These are phyloP conservation scores for Tenthredo mesomela DNA, from an alignment of 2,888 invertebrate species.

Conservation along the genomic window DNA sequence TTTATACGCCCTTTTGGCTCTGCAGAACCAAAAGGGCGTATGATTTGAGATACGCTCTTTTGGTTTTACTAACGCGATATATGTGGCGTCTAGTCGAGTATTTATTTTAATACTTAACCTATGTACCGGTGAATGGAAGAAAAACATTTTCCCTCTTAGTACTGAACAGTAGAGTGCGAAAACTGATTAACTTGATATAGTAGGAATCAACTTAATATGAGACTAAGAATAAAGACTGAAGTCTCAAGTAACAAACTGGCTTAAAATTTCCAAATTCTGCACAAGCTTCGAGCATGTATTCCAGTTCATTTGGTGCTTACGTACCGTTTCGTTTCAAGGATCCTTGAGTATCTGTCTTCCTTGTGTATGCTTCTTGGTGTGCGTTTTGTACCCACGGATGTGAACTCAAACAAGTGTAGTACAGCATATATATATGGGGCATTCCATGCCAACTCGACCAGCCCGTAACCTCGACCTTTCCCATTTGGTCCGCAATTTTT, in stretches of 20 bases:
- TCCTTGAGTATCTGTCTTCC: not conserved
- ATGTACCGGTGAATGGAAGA: no score
- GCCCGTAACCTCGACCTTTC: no score
- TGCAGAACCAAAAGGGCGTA: no score
- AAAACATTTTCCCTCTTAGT: not conserved
- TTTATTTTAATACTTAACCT: not conserved
- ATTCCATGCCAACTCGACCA: no score
- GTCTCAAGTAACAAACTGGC: not conserved
- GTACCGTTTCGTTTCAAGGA: slow-evolving; percentile 27
- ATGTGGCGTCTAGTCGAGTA: not conserved
- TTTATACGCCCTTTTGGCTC: no score
- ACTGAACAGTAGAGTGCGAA: not conserved
- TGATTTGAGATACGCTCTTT: no score
- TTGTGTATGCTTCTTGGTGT: not conserved
- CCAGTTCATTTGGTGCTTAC: slow-evolving; percentile 28
- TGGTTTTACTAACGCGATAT: no score
- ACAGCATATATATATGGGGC: not conserved
- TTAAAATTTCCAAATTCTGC: not conserved
- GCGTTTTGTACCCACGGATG: not conserved
- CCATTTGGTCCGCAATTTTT: no score
- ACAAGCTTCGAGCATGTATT: not conserved
- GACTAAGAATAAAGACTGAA: not conserved
- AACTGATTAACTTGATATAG: not conserved
- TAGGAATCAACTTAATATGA: not conserved
- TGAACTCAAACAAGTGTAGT: not conserved